These are phyloP conservation scores for Wasmannia auropunctata DNA, from an alignment of 1,140 invertebrate genomes.

Conservation along the genomic window DNA sequence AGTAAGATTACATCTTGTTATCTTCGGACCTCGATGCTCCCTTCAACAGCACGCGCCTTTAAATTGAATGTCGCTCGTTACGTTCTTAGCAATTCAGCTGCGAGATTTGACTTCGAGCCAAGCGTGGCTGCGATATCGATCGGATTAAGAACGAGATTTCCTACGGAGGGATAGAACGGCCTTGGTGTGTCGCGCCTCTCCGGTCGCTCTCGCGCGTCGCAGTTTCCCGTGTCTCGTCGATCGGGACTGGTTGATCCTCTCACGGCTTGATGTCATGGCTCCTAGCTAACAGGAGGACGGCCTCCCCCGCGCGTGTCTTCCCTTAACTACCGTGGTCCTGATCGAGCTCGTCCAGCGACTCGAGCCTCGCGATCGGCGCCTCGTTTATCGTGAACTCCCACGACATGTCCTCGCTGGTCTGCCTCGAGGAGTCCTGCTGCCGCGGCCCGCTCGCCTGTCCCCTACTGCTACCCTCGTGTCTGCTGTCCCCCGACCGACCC, in stretches of 20 bases:
- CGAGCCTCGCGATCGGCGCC: constrained; percentile 88
- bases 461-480: constrained; percentile 50
- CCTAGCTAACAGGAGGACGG: not conserved
- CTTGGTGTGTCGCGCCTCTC: no score
- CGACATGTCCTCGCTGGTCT: constrained; percentile 85
- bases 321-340: constrained; percentile 83
- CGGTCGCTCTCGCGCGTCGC: constrained; percentile 2
- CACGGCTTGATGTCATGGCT: not conserved
- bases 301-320: not conserved
- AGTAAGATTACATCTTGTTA: not conserved
- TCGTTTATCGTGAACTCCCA: constrained; percentile 86
- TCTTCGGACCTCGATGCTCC: not conserved
- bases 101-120: not conserved
- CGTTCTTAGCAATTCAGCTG: not conserved
- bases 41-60: constrained; percentile 2
- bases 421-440: constrained; percentile 72
- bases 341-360: constrained; percentile 89
- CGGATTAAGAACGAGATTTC: not conserved
- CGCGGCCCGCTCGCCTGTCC: constrained; percentile 28
- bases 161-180: not conserved
- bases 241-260: not conserved
- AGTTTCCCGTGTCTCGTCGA: not conserved
- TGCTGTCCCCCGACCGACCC: constrained; percentile 58
- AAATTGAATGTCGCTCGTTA: not conserved
- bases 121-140: not conserved